These are phyloP conservation scores for Mus caroli DNA, from an alignment of 2,797 vertebrate species.

Conservation along the genomic window DNA sequence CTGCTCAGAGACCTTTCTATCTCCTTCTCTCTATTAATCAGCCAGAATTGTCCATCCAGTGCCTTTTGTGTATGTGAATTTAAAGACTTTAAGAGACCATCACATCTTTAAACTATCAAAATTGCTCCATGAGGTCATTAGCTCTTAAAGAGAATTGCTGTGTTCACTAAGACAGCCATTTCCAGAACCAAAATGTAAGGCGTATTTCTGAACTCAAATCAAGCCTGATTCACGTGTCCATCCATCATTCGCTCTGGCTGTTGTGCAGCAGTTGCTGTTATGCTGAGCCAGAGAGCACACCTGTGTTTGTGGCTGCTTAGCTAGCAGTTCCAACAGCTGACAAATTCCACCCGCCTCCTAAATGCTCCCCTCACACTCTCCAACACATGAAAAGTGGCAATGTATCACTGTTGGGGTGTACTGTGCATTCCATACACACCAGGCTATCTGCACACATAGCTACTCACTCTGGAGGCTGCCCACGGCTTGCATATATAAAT, in stretches of 20 bases:
- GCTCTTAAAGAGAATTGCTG: not conserved
- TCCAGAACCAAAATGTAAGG: conserved; percentile 51
- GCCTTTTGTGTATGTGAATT: not conserved
- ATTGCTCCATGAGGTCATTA: conserved; percentile 37
- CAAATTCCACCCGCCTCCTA: conserved; percentile 43
- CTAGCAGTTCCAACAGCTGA: not conserved
- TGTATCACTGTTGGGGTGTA: not conserved
- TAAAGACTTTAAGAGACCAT: conserved; percentile 24
- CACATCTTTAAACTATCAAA: conserved; percentile 50
- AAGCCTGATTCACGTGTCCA: conserved; percentile 30
- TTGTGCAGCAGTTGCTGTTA: not conserved
- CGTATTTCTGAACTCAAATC: conserved; percentile 46
- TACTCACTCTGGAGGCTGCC: not conserved
- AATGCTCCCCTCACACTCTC: not conserved
- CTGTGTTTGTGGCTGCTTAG: conserved; percentile 22
- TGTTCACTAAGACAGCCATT: conserved; percentile 65
- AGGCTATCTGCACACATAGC: not conserved
- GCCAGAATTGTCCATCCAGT: not conserved
- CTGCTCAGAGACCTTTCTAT: not conserved
- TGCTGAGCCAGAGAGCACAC: conserved; percentile 35
- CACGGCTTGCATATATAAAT: conserved; percentile 25
- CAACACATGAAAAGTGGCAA: not conserved
- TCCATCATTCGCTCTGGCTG: conserved; percentile 10
- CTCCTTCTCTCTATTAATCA: not conserved
- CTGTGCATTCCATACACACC: not conserved